A percentile compares a stretch with the other conserved stretches of the same genome.
Conservation (phyloP, 2,797 vertebrate genomes). For the Pangasius djambal region DNA sequence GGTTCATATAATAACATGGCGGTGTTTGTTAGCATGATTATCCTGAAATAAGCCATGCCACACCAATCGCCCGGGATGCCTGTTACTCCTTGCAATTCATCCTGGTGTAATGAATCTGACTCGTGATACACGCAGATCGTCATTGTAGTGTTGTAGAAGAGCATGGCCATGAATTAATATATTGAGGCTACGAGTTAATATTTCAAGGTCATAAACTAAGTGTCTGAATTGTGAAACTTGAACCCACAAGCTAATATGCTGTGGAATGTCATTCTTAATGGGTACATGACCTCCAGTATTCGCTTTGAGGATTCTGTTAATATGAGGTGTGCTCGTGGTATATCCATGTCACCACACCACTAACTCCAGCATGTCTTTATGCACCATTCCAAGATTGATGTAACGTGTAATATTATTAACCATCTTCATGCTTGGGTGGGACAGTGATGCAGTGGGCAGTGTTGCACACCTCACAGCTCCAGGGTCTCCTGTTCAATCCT, state of each 20-base stretch:
- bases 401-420: conserved; percentile 2
- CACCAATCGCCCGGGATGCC: not conserved
- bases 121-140: too few species aligned
- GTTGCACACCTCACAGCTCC: not conserved
- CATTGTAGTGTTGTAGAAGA: not conserved
- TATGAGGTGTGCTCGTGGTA: not conserved
- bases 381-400: not conserved
- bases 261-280: conserved; percentile 7
- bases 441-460: not conserved
- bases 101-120: not conserved
- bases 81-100: not conserved
- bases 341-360: not conserved
- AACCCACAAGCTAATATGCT: not conserved
- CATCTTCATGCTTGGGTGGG: not conserved
- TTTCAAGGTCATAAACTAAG: not conserved
- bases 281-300: not conserved
- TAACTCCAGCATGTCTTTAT: not conserved
- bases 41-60: not conserved
- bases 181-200: not conserved
- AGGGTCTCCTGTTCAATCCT: not conserved
- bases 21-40: not conserved
- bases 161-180: not conserved
- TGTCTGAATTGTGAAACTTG: not conserved
- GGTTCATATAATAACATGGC: not conserved
- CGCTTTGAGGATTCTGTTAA: not conserved